Evolutionary conservation across 2,888 invertebrate species (phyloP), one percentile per base, ranked within the genome.

Genomic region (Parascotia fuliginaria): DNA sequence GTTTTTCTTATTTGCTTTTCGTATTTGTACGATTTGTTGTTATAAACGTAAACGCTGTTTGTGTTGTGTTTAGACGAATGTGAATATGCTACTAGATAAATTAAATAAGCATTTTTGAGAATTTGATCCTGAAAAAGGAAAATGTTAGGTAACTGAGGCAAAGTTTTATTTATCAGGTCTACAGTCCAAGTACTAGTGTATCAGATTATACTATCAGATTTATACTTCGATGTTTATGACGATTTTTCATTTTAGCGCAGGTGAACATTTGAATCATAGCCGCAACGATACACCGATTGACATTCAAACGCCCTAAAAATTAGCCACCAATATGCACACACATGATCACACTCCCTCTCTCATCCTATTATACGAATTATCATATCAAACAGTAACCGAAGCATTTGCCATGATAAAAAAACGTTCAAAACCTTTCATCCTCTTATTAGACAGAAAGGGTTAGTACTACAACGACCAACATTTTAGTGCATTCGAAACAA

Each of bases 321-420:
- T 70, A 73, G 70, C 71, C 73, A 69, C 77, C 70, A 72, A 78
- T 82, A 87, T 88, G 88, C 88, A 77, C 74, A 68, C 80, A 76
- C 89, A 89, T 85, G 87, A 69, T 71, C 75, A 68, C 70, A 51
- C 53, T 56, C 58, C 65, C 69, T 68, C 77, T 77, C 77, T 79
- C 82, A 84, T 85, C 83, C 87, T 83, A 84, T 87, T 87, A 89
- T 74, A 74, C 55, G 73, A 85, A 90, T 90, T 90, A 89, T 87
- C 90, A 90, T 90, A 89, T 87, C 90, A 89, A 90, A 90, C 88
- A 83, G 74, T 69, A 81, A 72, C 76, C 81, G 79, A 81, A 75
- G 81, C 81, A 79, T 81, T 77, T 71, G 75, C 75, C 68, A 70
- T 75, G 73, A 84, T 87, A 87, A 86, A 77, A 84, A 80, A 81